Conservation (phyloP, 2,888 invertebrate species). For the Escarpia spicata region DNA sequence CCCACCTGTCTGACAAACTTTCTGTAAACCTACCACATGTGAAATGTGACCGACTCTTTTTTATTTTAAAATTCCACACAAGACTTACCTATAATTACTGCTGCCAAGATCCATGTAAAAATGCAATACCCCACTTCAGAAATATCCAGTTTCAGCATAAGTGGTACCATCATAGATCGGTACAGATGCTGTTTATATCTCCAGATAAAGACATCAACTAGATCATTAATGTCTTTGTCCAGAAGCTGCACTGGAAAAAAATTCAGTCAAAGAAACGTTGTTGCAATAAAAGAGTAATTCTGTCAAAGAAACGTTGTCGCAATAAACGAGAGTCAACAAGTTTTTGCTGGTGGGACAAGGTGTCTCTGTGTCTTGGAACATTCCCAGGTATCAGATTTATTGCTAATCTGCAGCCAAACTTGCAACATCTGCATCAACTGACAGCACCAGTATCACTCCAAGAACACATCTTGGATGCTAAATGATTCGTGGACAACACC, state of each 20-base stretch:
- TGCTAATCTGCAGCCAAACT: slow-evolving; percentile 2
- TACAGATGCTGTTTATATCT: neutral
- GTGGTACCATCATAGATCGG: neutral
- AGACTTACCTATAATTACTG: neutral
- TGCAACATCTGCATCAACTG: neutral
- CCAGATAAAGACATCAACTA: neutral
- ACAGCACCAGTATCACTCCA: neutral
- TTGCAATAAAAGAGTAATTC: too few species aligned
- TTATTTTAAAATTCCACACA: neutral
- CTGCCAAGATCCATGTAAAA: neutral
- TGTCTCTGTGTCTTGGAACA: neutral
- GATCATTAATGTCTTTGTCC: neutral
- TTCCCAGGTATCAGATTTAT: neutral
- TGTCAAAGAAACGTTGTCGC: neutral
- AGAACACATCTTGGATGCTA: neutral
- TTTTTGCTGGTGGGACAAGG: neutral
- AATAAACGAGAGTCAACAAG: neutral
- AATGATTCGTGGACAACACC: neutral
- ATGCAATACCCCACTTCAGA: neutral
- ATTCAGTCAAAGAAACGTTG: too few species aligned
- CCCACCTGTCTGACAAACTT: neutral
- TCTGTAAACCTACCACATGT: neutral
- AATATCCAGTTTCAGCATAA: slow-evolving; percentile 16
- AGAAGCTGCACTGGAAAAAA: neutral
- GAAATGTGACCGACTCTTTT: neutral